Conservation (phyloP, 2,797 vertebrate species). For the Sebastolobus altivelis region DNA sequence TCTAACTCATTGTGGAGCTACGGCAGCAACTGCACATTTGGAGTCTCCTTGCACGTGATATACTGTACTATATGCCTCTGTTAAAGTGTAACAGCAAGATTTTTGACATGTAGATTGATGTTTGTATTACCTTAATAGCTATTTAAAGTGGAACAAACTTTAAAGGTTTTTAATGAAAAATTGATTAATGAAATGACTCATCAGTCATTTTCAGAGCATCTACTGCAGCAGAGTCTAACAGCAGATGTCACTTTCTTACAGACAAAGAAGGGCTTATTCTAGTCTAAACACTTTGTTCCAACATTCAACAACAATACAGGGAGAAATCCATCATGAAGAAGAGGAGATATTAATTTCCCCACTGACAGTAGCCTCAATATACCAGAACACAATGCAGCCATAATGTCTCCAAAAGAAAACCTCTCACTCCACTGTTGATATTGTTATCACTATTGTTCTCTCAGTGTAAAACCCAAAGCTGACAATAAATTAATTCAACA, state of each 20-base stretch:
- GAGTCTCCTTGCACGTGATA: slow-evolving; percentile 2
- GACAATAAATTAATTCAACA: background rate
- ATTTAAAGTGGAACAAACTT: background rate
- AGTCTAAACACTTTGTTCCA: background rate
- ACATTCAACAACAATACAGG: slow-evolving; percentile 1
- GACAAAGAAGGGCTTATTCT: background rate
- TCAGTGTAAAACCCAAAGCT: background rate
- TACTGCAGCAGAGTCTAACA: background rate
- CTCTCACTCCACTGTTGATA: background rate
- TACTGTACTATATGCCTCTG: background rate
- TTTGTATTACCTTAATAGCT: background rate
- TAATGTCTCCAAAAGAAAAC: background rate
- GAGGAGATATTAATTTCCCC: slow-evolving; percentile 8
- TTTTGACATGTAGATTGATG: background rate
- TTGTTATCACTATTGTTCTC: slow-evolving; percentile 3
- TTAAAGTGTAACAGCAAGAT: slow-evolving; percentile 1
- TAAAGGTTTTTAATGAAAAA: background rate
- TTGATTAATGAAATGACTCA: background rate
- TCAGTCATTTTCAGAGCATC: background rate
- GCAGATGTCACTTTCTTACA: slow-evolving; percentile 4
- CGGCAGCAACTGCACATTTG: slow-evolving; percentile 21
- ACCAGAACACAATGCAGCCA: background rate
- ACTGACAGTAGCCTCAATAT: slow-evolving; percentile 15
- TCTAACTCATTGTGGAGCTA: slow-evolving; percentile 22
- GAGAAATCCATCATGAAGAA: slow-evolving; percentile 19